A percentile compares a stretch with the other conserved stretches of the same genome.
Evolutionary conservation across 2,888 invertebrate species (phyloP).

Genomic region (Drosophila lutescens): DNA sequence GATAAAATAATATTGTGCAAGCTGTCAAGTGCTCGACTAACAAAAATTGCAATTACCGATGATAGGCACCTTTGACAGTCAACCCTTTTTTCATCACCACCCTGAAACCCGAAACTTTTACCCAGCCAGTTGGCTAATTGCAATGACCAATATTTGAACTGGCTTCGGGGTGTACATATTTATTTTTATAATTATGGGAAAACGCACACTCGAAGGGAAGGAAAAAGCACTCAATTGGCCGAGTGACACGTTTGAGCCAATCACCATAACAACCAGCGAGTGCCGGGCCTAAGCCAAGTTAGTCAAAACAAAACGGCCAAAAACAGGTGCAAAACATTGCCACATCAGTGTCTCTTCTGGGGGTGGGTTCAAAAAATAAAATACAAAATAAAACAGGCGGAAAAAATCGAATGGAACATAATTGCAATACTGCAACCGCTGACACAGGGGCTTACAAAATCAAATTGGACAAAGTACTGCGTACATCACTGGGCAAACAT

Average conservation of each 20-base stretch:
- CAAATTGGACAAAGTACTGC: slow-evolving; percentile 47
- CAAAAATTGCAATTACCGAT: slow-evolving; percentile 8
- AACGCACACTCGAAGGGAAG: slow-evolving; percentile 50
- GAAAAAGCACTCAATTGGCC: slow-evolving; percentile 23
- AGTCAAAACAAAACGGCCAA: slow-evolving; percentile 69
- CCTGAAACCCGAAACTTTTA: slow-evolving; percentile 57
- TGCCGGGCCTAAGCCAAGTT: slow-evolving; percentile 56
- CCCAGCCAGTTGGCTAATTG: slow-evolving; percentile 63
- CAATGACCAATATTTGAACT: slow-evolving; percentile 75
- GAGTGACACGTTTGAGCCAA: slow-evolving; percentile 54
- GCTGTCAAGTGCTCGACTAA: slow-evolving; percentile 3
- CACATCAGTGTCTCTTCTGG: slow-evolving; percentile 30
- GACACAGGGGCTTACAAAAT: slow-evolving; percentile 34
- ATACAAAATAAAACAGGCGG: slow-evolving; percentile 2
- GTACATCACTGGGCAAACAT: slow-evolving; percentile 61
- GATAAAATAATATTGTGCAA: slow-evolving; percentile 4
- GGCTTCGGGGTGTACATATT: slow-evolving; percentile 43
- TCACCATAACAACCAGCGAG: slow-evolving; percentile 70
- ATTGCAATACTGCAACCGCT: slow-evolving; percentile 70
- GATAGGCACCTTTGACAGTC: slow-evolving; percentile 11
- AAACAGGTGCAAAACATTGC: slow-evolving; percentile 73
- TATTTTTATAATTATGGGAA: slow-evolving; percentile 61
- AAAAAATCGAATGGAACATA: slow-evolving; percentile 65
- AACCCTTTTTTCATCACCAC: not conserved
- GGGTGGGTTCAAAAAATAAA: slow-evolving; percentile 53